A percentile compares a stretch with the other conserved stretches of the same genome.
Evolutionary conservation across 1,140 invertebrate genomes (phyloP).

Genomic region (Lerema accius): DNA sequence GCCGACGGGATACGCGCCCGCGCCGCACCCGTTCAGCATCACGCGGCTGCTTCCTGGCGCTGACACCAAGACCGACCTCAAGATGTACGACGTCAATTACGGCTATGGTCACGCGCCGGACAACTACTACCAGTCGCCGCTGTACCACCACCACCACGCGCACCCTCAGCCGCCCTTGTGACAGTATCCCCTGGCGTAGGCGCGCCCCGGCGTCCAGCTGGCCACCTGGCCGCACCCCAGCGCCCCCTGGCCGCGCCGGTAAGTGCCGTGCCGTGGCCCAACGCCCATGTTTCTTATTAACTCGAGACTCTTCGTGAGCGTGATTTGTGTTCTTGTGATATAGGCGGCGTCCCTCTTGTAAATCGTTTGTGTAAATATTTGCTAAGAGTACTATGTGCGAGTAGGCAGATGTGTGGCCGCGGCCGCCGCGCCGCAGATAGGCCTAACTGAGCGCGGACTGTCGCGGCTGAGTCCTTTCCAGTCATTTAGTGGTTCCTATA

Average conservation of each 20-base stretch:
- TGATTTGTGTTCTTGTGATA: constrained; percentile 78
- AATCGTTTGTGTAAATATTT: constrained; percentile 73
- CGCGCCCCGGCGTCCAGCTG: constrained; percentile 54
- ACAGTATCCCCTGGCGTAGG: constrained; percentile 80
- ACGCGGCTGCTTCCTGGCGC: constrained; percentile 93
- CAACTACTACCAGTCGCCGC: constrained; percentile 91
- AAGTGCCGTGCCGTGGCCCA: constrained; percentile 44
- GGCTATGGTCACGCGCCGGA: constrained; percentile 87
- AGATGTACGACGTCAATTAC: constrained; percentile 92
- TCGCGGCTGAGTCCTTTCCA: constrained; percentile 65
- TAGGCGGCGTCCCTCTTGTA: constrained; percentile 40
- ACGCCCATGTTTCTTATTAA: constrained; percentile 48
- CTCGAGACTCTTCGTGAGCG: constrained; percentile 75
- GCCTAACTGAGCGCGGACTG: constrained; percentile 66
- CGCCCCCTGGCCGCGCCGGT: constrained; percentile 59
- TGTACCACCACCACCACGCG: constrained; percentile 91
- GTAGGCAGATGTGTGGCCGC: constrained; percentile 58
- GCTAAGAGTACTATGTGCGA: constrained; percentile 60
- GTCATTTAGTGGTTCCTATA: constrained; percentile 59
- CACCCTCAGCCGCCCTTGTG: constrained; percentile 79
- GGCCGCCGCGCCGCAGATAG: constrained; percentile 58
- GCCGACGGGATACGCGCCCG: constrained; percentile 89
- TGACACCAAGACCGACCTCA: constrained; percentile 91
- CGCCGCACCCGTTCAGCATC: constrained; percentile 96
- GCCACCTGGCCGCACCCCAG: constrained; percentile 24